Base-by-base conservation (phyloP, 1,140 invertebrate genomes). In the Euura lappo region DNA sequence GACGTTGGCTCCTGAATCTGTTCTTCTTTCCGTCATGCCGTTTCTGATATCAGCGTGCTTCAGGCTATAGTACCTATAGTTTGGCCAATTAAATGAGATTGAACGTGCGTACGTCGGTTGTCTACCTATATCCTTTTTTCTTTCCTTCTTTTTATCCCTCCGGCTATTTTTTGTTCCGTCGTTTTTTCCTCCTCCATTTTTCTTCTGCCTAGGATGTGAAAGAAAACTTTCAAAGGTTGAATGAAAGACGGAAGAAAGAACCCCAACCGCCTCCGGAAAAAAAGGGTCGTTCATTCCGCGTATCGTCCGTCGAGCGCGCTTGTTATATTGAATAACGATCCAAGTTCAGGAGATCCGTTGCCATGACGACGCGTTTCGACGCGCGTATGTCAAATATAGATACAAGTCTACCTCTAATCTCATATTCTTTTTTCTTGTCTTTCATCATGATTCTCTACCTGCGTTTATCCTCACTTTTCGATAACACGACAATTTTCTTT, bases 251-350 rank as follows among this genome's bases (percentile, higher is more conserved):
- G 51, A 60, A 60, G 6, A 60, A n/a, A 60, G 51, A 60, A 60
- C 10, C 51, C 8, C 28, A 28, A 28, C 28, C 28, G 28, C 51
- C 51, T 60, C 51, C 51, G 51, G 51, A n/a, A n/a, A 60, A 60
- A 60, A 60, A 60, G 51, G 51, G 51, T 60, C 51, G 51, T 60
- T 60, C 6, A 60, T 28, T 28, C 28, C 28, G 28, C 28, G 51
- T 60, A 60, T n/a, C 28, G 51, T 60, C 51, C 8, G 51, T 60
- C 51, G 8, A 11, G 28, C 28, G 51, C 8, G 51, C 3, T 11
- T 60, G 51, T 60, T 60, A 60, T 60, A 60, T 60, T 60, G 51
- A 60, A 60, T 60, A 60, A 60, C 51, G 51, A 60, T 60, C 51
- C 51, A n/a, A 60, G 51, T 60, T 60, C 51, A n/a, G 51, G 51